Conservation (phyloP, 2,797 vertebrate genomes). For the Balearica regulorum region DNA sequence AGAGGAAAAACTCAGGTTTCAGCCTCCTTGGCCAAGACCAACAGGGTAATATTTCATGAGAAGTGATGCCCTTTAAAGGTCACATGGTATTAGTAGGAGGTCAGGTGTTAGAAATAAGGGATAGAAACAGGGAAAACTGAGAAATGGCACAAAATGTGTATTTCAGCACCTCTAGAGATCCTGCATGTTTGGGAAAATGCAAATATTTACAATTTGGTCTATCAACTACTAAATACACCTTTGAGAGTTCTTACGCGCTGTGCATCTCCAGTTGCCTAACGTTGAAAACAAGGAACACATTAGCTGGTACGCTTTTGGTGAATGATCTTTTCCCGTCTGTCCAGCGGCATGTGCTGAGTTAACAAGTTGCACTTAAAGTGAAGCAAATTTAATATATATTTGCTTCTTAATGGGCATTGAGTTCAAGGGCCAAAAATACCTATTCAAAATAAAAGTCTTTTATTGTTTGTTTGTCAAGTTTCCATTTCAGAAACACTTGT, state of each 20-base stretch:
- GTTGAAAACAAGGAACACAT: background rate
- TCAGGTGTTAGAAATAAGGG: background rate
- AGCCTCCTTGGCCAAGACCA: background rate
- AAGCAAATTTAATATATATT: background rate
- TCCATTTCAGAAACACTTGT: background rate
- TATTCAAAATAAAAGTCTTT: background rate
- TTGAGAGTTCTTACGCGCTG: background rate
- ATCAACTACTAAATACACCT: background rate
- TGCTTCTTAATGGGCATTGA: background rate
- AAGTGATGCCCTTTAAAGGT: background rate
- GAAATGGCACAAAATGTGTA: background rate
- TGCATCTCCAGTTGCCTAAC: background rate
- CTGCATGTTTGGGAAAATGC: background rate
- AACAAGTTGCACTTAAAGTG: background rate
- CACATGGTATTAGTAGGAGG: background rate
- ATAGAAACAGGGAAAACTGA: background rate
- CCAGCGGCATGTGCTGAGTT: background rate
- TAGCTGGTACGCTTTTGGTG: background rate
- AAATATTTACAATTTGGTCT: background rate
- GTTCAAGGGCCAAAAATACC: background rate
- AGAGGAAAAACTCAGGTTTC: background rate
- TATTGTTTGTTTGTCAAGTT: background rate
- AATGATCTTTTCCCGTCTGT: background rate
- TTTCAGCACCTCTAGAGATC: background rate
- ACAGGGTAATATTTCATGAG: background rate